phyloP scores from a whole-genome alignment of 2,113 vertebrate species.

The Agapornis roseicollis region DNA sequence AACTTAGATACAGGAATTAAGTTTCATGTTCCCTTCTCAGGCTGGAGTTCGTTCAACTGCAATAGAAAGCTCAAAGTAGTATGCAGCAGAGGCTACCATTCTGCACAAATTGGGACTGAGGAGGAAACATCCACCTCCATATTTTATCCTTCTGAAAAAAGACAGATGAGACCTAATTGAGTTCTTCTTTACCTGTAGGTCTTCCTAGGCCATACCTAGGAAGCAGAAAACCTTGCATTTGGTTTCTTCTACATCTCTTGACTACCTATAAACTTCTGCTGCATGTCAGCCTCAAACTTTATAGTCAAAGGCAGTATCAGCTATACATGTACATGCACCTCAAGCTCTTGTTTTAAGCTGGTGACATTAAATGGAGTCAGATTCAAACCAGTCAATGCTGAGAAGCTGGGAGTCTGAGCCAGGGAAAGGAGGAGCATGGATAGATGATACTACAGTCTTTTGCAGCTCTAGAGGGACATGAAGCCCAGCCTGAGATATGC shows the following conservation, averaged over 20 bases:
- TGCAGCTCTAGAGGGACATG: background rate
- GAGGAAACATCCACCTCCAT: background rate
- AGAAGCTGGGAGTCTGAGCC: background rate
- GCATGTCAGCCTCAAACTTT: background rate
- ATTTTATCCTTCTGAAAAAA: background rate
- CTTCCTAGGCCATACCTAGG: background rate
- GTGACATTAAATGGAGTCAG: background rate
- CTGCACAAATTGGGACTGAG: background rate
- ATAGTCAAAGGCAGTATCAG: background rate
- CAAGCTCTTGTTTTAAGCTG: background rate
- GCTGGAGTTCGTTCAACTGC: background rate
- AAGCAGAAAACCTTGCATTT: background rate
- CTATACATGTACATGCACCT: background rate
- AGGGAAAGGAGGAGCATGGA: background rate
- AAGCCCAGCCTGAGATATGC: background rate
- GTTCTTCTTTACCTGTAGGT: background rate
- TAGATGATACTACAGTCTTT: background rate
- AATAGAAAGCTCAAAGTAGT: background rate
- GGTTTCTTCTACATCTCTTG: background rate
- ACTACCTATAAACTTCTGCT: background rate
- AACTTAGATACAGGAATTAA: background rate
- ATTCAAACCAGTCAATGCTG: background rate
- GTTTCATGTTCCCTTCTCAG: background rate
- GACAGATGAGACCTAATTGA: background rate
- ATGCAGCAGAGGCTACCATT: background rate